Base-by-base conservation (phyloP, 2,888 invertebrate species). In the Nebria salina region DNA sequence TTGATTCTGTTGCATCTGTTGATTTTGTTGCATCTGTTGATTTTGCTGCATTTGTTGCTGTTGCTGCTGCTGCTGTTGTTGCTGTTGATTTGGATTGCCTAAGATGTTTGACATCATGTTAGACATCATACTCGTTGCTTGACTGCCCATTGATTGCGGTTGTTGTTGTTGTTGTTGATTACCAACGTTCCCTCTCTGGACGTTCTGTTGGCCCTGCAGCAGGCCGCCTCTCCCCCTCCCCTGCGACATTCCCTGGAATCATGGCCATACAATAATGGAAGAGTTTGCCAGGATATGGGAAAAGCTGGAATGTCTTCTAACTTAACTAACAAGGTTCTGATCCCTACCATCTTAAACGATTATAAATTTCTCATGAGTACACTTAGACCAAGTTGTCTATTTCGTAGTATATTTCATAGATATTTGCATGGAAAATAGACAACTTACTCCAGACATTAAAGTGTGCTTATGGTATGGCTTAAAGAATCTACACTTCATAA, bases 151-250 rank as follows among this genome's bases (percentile, higher is more conserved):
- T 82, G 83, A 79, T 82, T 54, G 81, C 65, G 76, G 79, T 65
- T 77, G 82, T 66, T 79, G 82, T 64, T 83, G 82, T 72, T 80
- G 82, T 81, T 74, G 84, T 84, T 78, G 84, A 88, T 88, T 89
- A 89, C 89, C 89, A 89, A 86, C 89, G 83, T 83, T 85, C 84
- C 83, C 84, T 83, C 83, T 83, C 87, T 87, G 88, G 85, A 87
- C 88, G 88, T 87, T 89, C 89, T 88, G 80, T 72, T 80, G 80
- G 87, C 85, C 87, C 86, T 88, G 89, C 88, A 89, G 90, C 90
- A 88, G 91, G 90, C 89, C 91, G 89, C 91, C 91, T 91, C 91
- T 91, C 91, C 90, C 91, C 90, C 91, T 92, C 92, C 90, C 91
- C 91, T 91, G 89, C 64, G 80, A 25, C 75, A 34, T 75, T 75